phyloP scores from a whole-genome alignment of 2,888 invertebrate genomes.

The Acronicta aceris region DNA sequence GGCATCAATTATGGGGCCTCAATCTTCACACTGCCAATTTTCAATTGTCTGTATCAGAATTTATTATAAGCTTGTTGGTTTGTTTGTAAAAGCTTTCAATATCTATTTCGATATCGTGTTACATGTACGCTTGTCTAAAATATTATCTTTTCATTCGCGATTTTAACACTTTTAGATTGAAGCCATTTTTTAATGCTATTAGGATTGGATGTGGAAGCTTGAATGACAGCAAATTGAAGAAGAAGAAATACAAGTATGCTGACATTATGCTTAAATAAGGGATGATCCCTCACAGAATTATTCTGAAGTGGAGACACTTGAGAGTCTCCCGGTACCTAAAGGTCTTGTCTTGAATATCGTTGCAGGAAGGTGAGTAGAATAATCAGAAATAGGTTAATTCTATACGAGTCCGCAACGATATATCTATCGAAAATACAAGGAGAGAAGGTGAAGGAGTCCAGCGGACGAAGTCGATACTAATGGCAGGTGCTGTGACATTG shows the following conservation, averaged over 20 bases:
- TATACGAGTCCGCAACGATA: not conserved
- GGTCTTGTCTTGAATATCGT: too few species aligned
- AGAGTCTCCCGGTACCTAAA: too few species aligned
- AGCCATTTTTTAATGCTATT: too few species aligned
- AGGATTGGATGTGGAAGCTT: too few species aligned
- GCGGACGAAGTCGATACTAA: conserved; percentile 12
- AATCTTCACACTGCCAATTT: conserved; percentile 45
- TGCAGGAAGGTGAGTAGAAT: too few species aligned
- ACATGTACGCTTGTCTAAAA: not conserved
- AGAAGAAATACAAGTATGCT: too few species aligned
- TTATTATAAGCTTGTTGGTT: conserved; percentile 10
- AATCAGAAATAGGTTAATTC: not conserved
- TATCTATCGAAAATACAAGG: not conserved
- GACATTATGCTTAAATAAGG: too few species aligned
- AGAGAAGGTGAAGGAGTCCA: not conserved
- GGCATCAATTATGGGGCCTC: conserved; percentile 42
- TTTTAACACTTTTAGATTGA: not conserved
- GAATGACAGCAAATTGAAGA: too few species aligned
- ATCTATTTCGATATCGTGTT: not conserved
- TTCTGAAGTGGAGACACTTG: too few species aligned
- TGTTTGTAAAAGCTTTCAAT: not conserved
- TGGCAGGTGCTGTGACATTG: conserved; percentile 28
- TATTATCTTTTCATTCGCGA: not conserved
- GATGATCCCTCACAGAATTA: too few species aligned
- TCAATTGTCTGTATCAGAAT: conserved; percentile 35